Evolutionary conservation across 2,797 vertebrate genomes (phyloP).

Genomic region (Coilia nasus): DNA sequence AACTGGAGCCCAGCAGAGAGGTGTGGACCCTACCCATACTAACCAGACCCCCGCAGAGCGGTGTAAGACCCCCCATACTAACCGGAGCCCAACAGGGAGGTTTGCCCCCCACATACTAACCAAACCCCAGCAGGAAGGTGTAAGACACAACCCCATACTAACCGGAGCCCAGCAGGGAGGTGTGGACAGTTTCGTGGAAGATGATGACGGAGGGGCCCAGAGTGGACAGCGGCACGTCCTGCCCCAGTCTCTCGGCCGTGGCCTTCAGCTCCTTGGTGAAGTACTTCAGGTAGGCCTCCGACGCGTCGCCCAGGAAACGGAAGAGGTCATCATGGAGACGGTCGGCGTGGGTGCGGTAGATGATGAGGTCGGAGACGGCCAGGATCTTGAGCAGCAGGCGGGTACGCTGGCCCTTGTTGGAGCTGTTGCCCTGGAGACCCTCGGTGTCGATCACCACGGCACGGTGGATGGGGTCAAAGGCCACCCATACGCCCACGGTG

Average conservation of each 20-base stretch:
- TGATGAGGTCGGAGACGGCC: slow-evolving; percentile 93
- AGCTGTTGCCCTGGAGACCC: slow-evolving; percentile 91
- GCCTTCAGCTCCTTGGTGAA: slow-evolving; percentile 97
- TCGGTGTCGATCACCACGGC: slow-evolving; percentile 98
- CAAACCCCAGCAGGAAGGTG: too few species aligned
- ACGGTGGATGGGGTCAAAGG: slow-evolving; percentile 89
- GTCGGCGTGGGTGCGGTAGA: slow-evolving; percentile 97
- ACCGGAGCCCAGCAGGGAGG: slow-evolving; percentile 95
- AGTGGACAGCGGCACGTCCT: slow-evolving; percentile 95
- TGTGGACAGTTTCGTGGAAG: slow-evolving; percentile 98
- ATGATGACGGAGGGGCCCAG: slow-evolving; percentile 95
- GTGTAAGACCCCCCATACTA: slow-evolving; percentile 54
- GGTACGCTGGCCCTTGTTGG: slow-evolving; percentile 94
- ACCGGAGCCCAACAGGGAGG: slow-evolving; percentile 95
- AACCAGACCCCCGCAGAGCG: too few species aligned
- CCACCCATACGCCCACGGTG: slow-evolving; percentile 97
- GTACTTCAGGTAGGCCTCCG: slow-evolving; percentile 96
- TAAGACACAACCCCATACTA: slow-evolving; percentile 55
- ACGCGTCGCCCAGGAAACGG: slow-evolving; percentile 97
- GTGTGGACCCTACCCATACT: slow-evolving; percentile 80
- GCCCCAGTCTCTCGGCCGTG: slow-evolving; percentile 92
- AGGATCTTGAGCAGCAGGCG: slow-evolving; percentile 95
- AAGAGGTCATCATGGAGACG: slow-evolving; percentile 98
- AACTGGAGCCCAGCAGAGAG: slow-evolving; percentile 93
- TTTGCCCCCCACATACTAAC: slow-evolving; percentile 51